Conservation (phyloP, 2,113 vertebrate genomes). For the Epinephelus moara region DNA sequence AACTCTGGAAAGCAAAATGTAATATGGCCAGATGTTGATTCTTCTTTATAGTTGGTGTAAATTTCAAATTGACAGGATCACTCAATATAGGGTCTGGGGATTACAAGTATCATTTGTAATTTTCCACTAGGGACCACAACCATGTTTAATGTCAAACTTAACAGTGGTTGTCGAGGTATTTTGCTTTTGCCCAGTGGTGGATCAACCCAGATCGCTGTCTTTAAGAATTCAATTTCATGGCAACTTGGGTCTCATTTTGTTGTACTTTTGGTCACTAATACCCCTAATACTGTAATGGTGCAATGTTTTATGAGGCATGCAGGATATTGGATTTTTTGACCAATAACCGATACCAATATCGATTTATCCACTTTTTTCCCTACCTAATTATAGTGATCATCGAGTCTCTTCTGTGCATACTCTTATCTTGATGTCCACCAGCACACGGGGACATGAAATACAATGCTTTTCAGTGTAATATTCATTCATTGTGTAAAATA, state of each 20-base stretch:
- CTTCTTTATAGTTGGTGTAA: not conserved
- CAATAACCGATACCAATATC: too few species aligned
- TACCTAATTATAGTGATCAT: too few species aligned
- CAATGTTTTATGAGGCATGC: too few species aligned
- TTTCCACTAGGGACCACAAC: conserved; percentile 1
- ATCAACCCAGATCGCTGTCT: not conserved
- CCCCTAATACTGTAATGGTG: too few species aligned
- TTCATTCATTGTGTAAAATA: too few species aligned
- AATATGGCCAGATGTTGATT: not conserved
- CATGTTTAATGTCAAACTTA: not conserved
- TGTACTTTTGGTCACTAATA: not conserved
- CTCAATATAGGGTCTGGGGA: conserved; percentile 6
- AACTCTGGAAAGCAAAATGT: not conserved
- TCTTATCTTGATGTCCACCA: too few species aligned
- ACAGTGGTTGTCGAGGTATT: too few species aligned
- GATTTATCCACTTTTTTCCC: too few species aligned
- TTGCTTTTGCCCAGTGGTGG: not conserved
- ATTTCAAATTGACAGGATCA: conserved; percentile 7
- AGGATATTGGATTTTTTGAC: too few species aligned
- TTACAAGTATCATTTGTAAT: conserved; percentile 1
- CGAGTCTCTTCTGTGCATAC: too few species aligned
- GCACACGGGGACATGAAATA: too few species aligned
- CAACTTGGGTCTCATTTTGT: not conserved
- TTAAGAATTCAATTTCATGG: not conserved
- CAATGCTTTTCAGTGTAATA: too few species aligned